Evolutionary conservation across 2,797 vertebrate species (phyloP).

Genomic region (Lycodopsis pacificus): DNA sequence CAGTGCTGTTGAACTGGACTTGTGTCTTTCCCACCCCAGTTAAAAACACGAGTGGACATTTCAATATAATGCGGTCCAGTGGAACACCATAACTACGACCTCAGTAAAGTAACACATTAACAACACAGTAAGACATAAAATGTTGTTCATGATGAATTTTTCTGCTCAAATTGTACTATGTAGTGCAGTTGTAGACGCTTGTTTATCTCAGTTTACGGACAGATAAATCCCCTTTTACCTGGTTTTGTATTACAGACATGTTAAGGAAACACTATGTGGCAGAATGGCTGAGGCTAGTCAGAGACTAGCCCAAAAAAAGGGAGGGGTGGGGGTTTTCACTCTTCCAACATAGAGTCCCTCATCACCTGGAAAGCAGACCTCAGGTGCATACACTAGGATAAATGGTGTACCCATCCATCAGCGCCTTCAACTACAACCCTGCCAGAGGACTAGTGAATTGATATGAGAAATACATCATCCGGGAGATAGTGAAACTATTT

Average conservation of each 20-base stretch:
- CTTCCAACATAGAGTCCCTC: background rate
- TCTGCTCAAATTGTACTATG: background rate
- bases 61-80: background rate
- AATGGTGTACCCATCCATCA: background rate
- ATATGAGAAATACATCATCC: background rate
- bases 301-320: background rate
- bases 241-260: background rate
- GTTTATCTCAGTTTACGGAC: no score
- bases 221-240: no score
- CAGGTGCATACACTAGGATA: background rate
- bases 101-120: background rate
- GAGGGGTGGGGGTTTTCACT: background rate
- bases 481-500: background rate
- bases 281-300: background rate
- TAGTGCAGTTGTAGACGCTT: background rate
- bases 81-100: background rate
- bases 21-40: background rate
- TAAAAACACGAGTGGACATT: background rate
- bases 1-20: background rate
- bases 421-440: background rate
- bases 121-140: background rate
- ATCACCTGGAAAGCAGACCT: background rate
- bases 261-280: background rate
- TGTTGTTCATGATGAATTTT: background rate
- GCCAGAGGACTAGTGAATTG: background rate